A percentile compares a stretch with the other conserved stretches of the same genome.
phyloP scores from a whole-genome alignment of 2,888 invertebrate genomes.

The Brachyopa scutellaris region DNA sequence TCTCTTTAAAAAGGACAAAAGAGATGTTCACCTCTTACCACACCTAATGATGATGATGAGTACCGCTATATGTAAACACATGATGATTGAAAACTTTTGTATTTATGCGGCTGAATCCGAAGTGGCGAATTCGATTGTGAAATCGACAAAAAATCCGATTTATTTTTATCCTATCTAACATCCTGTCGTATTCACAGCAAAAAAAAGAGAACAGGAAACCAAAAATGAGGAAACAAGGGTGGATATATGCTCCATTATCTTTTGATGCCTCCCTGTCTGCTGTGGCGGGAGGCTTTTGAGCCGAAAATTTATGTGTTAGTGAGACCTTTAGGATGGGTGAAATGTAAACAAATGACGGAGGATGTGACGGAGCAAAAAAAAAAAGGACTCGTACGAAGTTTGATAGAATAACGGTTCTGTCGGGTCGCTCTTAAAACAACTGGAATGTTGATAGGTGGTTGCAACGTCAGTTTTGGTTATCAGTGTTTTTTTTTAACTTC shows the following conservation, averaged over 20 bases:
- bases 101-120: conserved; percentile 35
- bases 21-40: not conserved
- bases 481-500: conserved; percentile 31
- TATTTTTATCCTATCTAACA: conserved; percentile 5
- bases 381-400: conserved; percentile 31
- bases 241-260: conserved; percentile 59
- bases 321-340: conserved; percentile 20
- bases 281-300: conserved; percentile 22
- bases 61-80: conserved; percentile 52
- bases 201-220: conserved; percentile 12
- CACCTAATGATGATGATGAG: not conserved
- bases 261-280: not conserved
- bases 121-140: conserved; percentile 40
- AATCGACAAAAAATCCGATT: conserved; percentile 33
- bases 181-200: conserved; percentile 11
- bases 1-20: not conserved
- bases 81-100: conserved; percentile 61
- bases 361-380: conserved; percentile 3
- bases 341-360: conserved; percentile 58
- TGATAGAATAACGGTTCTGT: conserved; percentile 58
- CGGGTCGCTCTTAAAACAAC: not conserved
- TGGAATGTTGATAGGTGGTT: conserved; percentile 21
- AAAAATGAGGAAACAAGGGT: conserved; percentile 35
- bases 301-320: conserved; percentile 52
- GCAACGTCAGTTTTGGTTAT: conserved; percentile 50